Base-by-base conservation (phyloP, 2,888 invertebrate species). In the Dasypolia templi region DNA sequence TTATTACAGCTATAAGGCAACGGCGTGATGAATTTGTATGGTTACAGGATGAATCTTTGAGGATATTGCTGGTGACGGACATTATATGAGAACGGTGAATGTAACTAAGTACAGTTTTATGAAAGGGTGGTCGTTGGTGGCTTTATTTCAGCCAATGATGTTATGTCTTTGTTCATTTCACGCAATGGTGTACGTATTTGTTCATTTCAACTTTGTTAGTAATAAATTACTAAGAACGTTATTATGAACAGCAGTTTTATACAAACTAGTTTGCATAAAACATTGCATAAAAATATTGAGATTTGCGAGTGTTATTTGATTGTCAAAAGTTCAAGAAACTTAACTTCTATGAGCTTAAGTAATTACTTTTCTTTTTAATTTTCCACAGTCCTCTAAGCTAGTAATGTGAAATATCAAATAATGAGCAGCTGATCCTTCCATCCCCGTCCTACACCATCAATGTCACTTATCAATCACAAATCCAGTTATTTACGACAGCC, bases 401-500 rank as follows among this genome's bases (percentile, higher is more conserved):
- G 26, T 26, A 62, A 42, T 81, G n/a, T n/a, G 67, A 76, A 69
- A 56, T 79, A 70, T 70, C 29, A 42, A 53, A 79, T 68, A 62
- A 35, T 58, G 51, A 64, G 53, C 81, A 76, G 75, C 81, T 77
- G 82, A 76, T 63, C 64, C n/a, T 32, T n/a, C 53, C n/a, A 1
- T 26, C 49, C 63, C 81, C 58, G 53, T 14, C 42, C 49, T 39
- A 19, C 22, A 12, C 53, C 64, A 68, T 72, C 64, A 44, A 84
- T 62, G 82, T 82, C 75, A 73, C 79, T 59, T 75, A 78, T 83
- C 87, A 81, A 85, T 81, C 81, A 83, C 76, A 79, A 76, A 83
- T 81, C 76, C 79, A 83, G 77, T 87, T 81, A 87, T 77, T 81
- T 83, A 75, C 84, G 86, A 87, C 81, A 83, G 1, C 77, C 84